Evolutionary conservation across 2,888 invertebrate species (phyloP).

Genomic region (Andrena dorsata): DNA sequence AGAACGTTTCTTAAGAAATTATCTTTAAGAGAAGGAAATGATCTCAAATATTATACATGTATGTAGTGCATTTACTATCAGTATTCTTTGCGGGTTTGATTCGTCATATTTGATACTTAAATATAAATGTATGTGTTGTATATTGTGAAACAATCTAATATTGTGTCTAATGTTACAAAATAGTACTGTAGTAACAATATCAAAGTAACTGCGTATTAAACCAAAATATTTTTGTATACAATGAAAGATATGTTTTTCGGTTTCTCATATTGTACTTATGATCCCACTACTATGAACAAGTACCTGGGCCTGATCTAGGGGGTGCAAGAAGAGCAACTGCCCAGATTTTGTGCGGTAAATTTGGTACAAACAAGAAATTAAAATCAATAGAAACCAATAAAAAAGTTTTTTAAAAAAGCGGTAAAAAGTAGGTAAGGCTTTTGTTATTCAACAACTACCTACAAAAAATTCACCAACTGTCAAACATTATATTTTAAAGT

Average conservation of each 20-base stretch:
- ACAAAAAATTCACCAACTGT: too few species aligned
- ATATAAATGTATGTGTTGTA: conserved; percentile 7
- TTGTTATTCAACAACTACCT: too few species aligned
- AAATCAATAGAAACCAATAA: too few species aligned
- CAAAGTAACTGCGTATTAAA: conserved; percentile 1
- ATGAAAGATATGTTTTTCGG: background rate
- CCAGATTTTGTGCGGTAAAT: too few species aligned
- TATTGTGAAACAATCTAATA: background rate
- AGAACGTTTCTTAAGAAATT: conserved; percentile 15
- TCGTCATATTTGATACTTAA: conserved; percentile 24
- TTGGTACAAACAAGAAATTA: too few species aligned
- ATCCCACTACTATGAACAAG: background rate
- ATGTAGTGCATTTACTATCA: conserved; percentile 6
- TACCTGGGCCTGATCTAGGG: too few species aligned
- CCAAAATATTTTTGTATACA: conserved; percentile 16
- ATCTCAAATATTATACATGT: conserved; percentile 22
- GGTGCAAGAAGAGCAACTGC: too few species aligned
- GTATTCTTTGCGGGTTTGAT: conserved; percentile 37
- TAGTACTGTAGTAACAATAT: conserved; percentile 13
- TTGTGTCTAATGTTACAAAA: conserved; percentile 5
- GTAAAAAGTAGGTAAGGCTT: too few species aligned
- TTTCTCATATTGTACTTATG: background rate
- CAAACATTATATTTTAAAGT: too few species aligned
- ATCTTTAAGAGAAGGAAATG: conserved; percentile 20
- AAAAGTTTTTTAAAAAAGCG: too few species aligned